A percentile compares a stretch with the other conserved stretches of the same genome.
These are phyloP conservation scores for Caenorhabditis sinica DNA, from an alignment of 2,888 invertebrate genomes.

Conservation along the genomic window DNA sequence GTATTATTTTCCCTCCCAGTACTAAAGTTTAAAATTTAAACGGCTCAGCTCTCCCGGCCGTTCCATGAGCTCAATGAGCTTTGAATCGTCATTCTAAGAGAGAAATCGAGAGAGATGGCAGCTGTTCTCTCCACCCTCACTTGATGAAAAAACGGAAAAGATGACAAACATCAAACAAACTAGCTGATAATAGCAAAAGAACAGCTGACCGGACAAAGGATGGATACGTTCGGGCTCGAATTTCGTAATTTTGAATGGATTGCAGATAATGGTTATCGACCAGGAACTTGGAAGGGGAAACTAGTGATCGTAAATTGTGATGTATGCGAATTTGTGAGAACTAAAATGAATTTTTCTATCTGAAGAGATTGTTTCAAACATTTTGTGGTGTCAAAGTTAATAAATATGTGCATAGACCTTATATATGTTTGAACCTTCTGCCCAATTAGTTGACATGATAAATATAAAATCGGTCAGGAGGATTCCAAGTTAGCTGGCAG, in stretches of 20 bases:
- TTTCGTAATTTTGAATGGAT: slow-evolving; percentile 59
- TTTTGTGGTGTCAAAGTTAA: too few species aligned
- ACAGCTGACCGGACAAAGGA: slow-evolving; percentile 53
- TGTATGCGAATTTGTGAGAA: neutral
- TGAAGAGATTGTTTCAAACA: too few species aligned
- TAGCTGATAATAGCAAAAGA: slow-evolving; percentile 61
- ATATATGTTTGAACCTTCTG: too few species aligned
- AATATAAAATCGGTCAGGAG: too few species aligned
- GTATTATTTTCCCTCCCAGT: neutral
- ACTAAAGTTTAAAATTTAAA: slow-evolving; percentile 17
- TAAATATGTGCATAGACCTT: too few species aligned
- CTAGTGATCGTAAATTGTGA: neutral
- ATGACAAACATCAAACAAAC: slow-evolving; percentile 60
- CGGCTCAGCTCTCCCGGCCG: slow-evolving; percentile 28
- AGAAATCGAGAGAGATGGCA: slow-evolving; percentile 5
- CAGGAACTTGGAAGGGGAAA: neutral
- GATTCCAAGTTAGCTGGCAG: too few species aligned
- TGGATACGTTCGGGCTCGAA: slow-evolving; percentile 38
- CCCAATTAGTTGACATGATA: too few species aligned
- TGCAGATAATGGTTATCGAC: slow-evolving; percentile 24
- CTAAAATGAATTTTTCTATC: neutral
- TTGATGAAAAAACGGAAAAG: slow-evolving; percentile 36
- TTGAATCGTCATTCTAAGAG: slow-evolving; percentile 26
- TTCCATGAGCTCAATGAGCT: slow-evolving; percentile 43
- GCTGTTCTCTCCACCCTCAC: slow-evolving; percentile 58